Conservation (phyloP, 2,113 vertebrate species). For the Aegotheles bennettii region DNA sequence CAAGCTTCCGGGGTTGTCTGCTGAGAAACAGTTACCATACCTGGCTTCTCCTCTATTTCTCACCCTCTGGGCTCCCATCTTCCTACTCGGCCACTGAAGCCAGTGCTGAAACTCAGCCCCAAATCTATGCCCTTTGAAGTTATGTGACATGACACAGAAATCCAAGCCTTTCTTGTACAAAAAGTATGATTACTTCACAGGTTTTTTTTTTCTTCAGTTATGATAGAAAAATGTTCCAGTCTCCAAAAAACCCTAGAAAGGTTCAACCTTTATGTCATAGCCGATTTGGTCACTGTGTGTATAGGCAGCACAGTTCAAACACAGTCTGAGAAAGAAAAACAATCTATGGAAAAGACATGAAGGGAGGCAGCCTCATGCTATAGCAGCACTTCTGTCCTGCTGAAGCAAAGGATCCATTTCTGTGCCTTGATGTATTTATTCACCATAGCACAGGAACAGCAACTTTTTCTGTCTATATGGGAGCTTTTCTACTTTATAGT, state of each 20-base stretch:
- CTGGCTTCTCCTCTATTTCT: neutral
- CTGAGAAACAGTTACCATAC: neutral
- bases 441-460: neutral
- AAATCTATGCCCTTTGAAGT: constrained; percentile 58
- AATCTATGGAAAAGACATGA: neutral
- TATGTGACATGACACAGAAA: constrained; percentile 52
- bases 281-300: constrained; percentile 44
- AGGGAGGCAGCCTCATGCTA: neutral
- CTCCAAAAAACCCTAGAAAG: constrained; percentile 14
- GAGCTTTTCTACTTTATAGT: neutral
- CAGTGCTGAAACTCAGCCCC: constrained; percentile 12
- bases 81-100: neutral
- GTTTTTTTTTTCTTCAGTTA: neutral
- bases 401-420: neutral
- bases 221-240: constrained; percentile 51
- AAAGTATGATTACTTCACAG: constrained; percentile 55
- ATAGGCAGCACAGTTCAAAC: constrained; percentile 46
- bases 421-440: constrained; percentile 7
- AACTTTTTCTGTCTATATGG: neutral
- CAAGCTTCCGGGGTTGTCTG: neutral
- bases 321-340: constrained; percentile 28
- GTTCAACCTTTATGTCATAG: constrained; percentile 54
- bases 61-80: neutral
- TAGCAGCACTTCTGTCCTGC: neutral
- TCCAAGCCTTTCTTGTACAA: constrained; percentile 50